Base-by-base conservation (phyloP, 2,888 invertebrate species). In the Tetranychus truncatus region DNA sequence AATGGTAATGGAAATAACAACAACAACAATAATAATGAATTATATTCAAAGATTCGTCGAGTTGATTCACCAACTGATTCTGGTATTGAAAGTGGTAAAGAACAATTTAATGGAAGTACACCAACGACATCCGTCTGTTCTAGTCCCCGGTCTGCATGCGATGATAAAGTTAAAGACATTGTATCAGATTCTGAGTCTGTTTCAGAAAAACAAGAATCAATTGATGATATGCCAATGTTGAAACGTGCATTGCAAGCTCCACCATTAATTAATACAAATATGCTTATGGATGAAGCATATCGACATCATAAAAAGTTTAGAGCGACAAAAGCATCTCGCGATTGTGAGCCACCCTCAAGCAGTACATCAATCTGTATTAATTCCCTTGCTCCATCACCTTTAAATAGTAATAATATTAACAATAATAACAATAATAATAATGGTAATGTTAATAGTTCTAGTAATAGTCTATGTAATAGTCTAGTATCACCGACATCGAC, bases 231-330 rank as follows among this genome's bases (percentile, higher is more conserved):
- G 93, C 93, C 94, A 5, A 93, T 94, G 79, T 84, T 95, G 80
- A 94, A 94, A 83, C 88, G 93, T 74, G 94, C 93, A 3, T 86
- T 95, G 24, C 92, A 94, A 82, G 93, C 94, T 1, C 94, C 94
- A 1, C 94, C 93, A 0, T 84, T 93, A 8, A 91, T 92, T 83
- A 92, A 92, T 82, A 91, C 92, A 75, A 90, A 91, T 67, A 77
- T 80, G 81, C 84, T 94, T 76, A 93, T 94, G 92, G 92, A 93
- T 82, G 93, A 92, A 84, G 92, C 92, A 20, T 94, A 94, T 85
- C 92, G 93, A 82, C 93, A 93, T 77, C 94, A 94, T 86, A 94
- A 94, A 84, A 94, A 94, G 83, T 94, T 94, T 87, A 88, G 94
- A 8, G 81, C 81, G 1, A 77, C 79, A 18, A 66, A 73, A 45